Percentiles rank a stretch among this genome's conserved stretches.
Evolutionary conservation across 2,888 invertebrate species (phyloP).

Genomic region (Agonopterix heracliana): DNA sequence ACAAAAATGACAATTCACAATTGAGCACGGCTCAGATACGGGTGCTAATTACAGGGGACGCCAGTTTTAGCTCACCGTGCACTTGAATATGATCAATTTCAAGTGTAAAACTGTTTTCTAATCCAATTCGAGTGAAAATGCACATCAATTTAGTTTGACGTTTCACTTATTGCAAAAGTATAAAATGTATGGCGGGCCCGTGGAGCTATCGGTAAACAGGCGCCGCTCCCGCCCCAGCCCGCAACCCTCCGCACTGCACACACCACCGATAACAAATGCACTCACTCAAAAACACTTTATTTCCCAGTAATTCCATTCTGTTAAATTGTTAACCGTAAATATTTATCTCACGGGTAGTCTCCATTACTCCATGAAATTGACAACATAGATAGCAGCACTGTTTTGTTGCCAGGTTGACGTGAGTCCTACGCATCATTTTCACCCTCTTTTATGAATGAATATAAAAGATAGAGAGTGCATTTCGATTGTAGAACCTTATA

Average conservation of each 20-base stretch:
- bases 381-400: conserved; percentile 87
- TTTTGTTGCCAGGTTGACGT: conserved; percentile 75
- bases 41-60: conserved; percentile 15
- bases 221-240: conserved; percentile 7
- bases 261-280: conserved; percentile 24
- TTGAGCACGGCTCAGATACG: conserved; percentile 21
- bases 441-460: conserved; percentile 33
- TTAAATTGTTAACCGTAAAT: conserved; percentile 69
- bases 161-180: conserved; percentile 63
- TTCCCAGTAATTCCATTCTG: conserved; percentile 49
- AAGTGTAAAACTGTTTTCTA: conserved; percentile 18
- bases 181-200: conserved; percentile 71
- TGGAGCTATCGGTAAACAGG: conserved; percentile 33
- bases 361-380: conserved; percentile 82
- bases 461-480: conserved; percentile 22
- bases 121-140: conserved; percentile 29
- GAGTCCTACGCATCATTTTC: conserved; percentile 66
- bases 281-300: conserved; percentile 33
- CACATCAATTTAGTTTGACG: conserved; percentile 63
- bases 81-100: conserved; percentile 14
- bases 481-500: conserved; percentile 30
- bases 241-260: conserved; percentile 7
- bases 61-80: conserved; percentile 24
- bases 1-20: conserved; percentile 38
- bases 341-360: conserved; percentile 79